These are phyloP conservation scores for Cylloceria caligata DNA, from an alignment of 2,888 invertebrate species.

Conservation along the genomic window DNA sequence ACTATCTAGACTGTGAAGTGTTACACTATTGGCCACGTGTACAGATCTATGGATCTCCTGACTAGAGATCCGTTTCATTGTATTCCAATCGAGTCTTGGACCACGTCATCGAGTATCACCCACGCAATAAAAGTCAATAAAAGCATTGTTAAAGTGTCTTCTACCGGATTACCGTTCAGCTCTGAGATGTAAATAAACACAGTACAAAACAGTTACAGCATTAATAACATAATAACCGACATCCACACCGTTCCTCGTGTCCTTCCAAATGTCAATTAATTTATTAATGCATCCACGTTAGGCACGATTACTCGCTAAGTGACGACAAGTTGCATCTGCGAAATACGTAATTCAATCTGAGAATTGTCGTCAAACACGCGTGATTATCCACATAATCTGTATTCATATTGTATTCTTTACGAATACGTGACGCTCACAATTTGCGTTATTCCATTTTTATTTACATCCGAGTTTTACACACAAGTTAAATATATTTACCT, in stretches of 20 bases:
- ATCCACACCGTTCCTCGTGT: neutral
- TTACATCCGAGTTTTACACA: no score
- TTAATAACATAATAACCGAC: conserved; percentile 2
- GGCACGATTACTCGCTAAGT: neutral
- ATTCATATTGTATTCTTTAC: neutral
- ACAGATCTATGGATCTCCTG: conserved; percentile 1
- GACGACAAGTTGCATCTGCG: neutral
- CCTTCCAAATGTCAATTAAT: neutral
- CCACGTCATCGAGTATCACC: neutral
- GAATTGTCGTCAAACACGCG: neutral
- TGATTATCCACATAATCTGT: neutral
- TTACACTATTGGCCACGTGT: conserved; percentile 1
- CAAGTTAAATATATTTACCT: no score
- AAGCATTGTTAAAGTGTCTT: neutral
- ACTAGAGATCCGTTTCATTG: conserved; percentile 4
- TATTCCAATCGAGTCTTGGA: neutral
- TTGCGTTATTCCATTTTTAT: no score
- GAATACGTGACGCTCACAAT: no score
- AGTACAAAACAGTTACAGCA: neutral
- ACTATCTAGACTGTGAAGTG: neutral
- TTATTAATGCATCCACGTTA: neutral
- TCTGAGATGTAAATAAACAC: neutral
- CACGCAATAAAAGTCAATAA: neutral
- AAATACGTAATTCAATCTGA: neutral
- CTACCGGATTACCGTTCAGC: neutral